These are phyloP conservation scores for Volucella zonaria DNA, from an alignment of 2,888 invertebrate genomes.

Conservation along the genomic window DNA sequence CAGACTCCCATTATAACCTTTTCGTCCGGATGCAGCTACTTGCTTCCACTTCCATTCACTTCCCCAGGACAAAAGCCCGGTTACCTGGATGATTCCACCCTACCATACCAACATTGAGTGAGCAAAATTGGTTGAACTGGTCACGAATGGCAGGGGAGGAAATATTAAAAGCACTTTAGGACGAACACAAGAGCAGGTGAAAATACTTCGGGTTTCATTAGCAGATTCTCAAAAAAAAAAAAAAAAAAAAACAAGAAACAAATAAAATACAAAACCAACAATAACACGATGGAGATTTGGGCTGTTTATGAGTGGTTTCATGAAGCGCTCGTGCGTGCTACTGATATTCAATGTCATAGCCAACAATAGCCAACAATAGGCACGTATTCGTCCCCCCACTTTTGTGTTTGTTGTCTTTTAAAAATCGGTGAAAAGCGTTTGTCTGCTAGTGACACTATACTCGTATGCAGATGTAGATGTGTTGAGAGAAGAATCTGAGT, in stretches of 20 bases:
- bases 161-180: conserved; percentile 5
- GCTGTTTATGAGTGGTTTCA: conserved; percentile 40
- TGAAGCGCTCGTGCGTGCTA: conserved; percentile 34
- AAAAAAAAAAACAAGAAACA: not conserved
- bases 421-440: not conserved
- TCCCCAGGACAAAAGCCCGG: conserved; percentile 12
- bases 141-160: not conserved
- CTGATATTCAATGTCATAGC: conserved; percentile 16
- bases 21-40: not conserved
- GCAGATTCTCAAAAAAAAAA: conserved; percentile 8
- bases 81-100: no score
- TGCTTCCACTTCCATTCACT: conserved; percentile 1
- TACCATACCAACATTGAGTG: not conserved
- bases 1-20: not conserved
- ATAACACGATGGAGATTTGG: conserved; percentile 13
- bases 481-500: conserved; percentile 7
- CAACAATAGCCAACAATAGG: conserved; percentile 30
- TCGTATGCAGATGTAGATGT: not conserved
- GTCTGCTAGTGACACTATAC: conserved; percentile 10
- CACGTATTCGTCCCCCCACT: conserved; percentile 5
- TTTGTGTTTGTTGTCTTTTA: conserved; percentile 6
- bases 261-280: not conserved
- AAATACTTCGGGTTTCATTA: conserved; percentile 51
- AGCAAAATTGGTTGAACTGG: not conserved
- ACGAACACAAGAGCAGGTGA: conserved; percentile 18